Evolutionary conservation across 1,140 invertebrate species (phyloP), one percentile per base, ranked within the genome.

Genomic region (Cardiocondyla obscurior): DNA sequence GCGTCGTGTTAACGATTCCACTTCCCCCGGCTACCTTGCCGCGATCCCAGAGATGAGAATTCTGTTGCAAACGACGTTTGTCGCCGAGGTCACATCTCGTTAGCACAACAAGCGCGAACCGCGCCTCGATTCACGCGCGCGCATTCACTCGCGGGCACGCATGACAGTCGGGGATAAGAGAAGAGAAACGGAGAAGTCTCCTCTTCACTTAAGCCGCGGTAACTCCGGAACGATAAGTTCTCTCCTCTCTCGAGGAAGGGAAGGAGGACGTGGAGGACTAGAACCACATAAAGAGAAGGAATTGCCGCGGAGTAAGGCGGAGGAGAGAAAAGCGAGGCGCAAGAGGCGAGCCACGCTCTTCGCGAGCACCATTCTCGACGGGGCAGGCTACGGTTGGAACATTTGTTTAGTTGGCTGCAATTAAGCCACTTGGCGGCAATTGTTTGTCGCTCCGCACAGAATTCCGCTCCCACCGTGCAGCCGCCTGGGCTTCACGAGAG

Each of bases 391-490:
- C 82, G 87, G 82, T 86, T 85, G 87, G 79, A 88, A 91, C 88
- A 90, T 94, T 94, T 94, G 94, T 94, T 94, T 94, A 94, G 94
- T 94, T 94, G 92, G 92, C 91, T 92, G 92, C 93, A 94, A 94
- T 94, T 94, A 94, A 94, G 94, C 94, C 94, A 94, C 93, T 94
- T 94, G 94, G 91, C 92, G 91, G 93, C 93, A 94, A 94, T 94
- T 94, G 93, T 94, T 94, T 94, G 93, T 93, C 93, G 93, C 93
- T 94, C 92, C 91, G 93, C 93, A 94, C 89, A 94, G 93, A 93
- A 94, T 94, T 94, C 93, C 92, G 92, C 92, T 93, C 93, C 89
- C 90, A 91, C 86, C 90, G 90, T 85, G 76, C 85, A 64, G 82
- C 42, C 53, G 55, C 46, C 51, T 81, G 74, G 74, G 49, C 33